phyloP scores from a whole-genome alignment of 2,797 vertebrate species.

The Scyliorhinus canicula region DNA sequence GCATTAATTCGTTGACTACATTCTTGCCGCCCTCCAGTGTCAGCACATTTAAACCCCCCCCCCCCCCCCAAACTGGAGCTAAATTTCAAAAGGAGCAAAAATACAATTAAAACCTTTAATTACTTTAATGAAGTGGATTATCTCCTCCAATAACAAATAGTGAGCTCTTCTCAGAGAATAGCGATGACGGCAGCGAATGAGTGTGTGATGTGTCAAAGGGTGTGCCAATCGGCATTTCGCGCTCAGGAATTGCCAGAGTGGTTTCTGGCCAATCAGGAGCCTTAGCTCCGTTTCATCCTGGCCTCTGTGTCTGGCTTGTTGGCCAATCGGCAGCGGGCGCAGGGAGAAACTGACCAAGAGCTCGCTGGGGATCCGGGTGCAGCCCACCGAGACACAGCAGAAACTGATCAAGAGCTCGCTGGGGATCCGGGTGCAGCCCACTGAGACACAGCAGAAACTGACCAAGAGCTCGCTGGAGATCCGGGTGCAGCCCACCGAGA shows the following conservation, averaged over 20 bases:
- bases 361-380: not conserved
- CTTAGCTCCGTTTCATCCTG: too few species aligned
- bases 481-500: not conserved
- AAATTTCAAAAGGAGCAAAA: slow-evolving; percentile 1
- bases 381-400: not conserved
- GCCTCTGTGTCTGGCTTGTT: too few species aligned
- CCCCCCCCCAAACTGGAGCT: not conserved
- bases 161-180: not conserved
- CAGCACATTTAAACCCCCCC: not conserved
- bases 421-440: not conserved
- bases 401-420: not conserved
- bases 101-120: slow-evolving; percentile 29
- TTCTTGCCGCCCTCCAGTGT: not conserved
- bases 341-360: not conserved
- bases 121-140: slow-evolving; percentile 17
- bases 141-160: slow-evolving; percentile 24
- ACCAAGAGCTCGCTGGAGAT: not conserved
- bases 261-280: not conserved
- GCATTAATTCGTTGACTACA: not conserved
- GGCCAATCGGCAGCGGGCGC: not conserved
- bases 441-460: not conserved
- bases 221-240: not conserved
- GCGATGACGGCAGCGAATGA: not conserved
- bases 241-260: not conserved
- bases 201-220: not conserved